Percentiles rank a stretch among this genome's conserved stretches.
Evolutionary conservation across 37 sponge, comb jelly and placozoan species (phyloP).

Genomic region (Aplysina aerophoba): DNA sequence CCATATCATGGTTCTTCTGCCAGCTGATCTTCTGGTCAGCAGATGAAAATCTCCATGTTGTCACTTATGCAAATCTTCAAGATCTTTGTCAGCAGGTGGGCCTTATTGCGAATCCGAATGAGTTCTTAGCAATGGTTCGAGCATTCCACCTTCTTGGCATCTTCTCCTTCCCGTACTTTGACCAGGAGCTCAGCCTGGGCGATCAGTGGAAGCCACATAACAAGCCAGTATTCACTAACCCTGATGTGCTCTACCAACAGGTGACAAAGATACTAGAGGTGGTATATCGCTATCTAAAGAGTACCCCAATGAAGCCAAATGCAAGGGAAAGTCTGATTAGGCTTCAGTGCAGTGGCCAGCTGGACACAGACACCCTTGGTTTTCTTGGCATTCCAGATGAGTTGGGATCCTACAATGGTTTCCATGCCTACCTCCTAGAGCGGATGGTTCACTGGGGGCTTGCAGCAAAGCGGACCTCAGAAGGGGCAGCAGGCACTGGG

Average conservation of each 20-base stretch:
- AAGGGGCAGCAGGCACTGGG: no score
- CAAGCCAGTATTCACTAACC: neutral
- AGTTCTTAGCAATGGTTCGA: neutral
- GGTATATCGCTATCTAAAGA: no score
- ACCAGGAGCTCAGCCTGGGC: neutral
- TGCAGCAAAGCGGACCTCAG: no score
- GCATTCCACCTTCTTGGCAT: neutral
- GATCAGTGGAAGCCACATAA: neutral
- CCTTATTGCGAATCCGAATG: neutral
- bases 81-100: neutral
- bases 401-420: no score
- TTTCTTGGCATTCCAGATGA: no score
- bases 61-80: neutral
- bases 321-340: no score
- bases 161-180: neutral
- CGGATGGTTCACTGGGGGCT: no score
- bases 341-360: no score
- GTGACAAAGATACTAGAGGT: neutral
- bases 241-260: neutral
- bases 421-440: no score
- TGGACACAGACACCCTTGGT: no score
- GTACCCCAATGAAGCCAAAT: no score
- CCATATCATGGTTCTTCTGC: conserved; percentile 3
- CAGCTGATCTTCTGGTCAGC: conserved; percentile 18
- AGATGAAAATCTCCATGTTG: neutral